Conservation (phyloP, 2,888 invertebrate genomes). For the Sesamia inferens region DNA sequence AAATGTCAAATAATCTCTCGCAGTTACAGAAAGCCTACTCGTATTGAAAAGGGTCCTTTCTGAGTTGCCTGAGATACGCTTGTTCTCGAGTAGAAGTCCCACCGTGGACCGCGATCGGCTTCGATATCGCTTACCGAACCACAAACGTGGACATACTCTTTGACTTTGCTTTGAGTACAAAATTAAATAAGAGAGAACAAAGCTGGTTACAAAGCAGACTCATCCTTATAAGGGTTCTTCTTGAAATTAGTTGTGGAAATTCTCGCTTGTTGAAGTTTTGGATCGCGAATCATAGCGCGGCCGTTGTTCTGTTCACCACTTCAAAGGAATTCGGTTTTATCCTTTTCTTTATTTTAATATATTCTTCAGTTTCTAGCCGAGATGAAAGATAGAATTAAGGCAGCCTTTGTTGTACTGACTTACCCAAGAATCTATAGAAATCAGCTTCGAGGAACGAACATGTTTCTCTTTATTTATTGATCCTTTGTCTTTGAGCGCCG, state of each 20-base stretch:
- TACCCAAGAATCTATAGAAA: conserved; percentile 48
- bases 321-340: conserved; percentile 62
- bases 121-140: conserved; percentile 45
- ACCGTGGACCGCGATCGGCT: conserved; percentile 44
- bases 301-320: conserved; percentile 48
- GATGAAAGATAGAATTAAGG: conserved; percentile 57
- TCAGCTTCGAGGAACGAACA: conserved; percentile 29
- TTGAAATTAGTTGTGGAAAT: conserved; percentile 63
- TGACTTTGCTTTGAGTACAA: conserved; percentile 34
- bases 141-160: conserved; percentile 49
- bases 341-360: conserved; percentile 65
- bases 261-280: conserved; percentile 54
- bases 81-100: conserved; percentile 57
- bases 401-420: conserved; percentile 48
- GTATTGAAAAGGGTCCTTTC: conserved; percentile 68
- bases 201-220: conserved; percentile 54
- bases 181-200: conserved; percentile 59
- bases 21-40: conserved; percentile 64
- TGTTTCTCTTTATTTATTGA: conserved; percentile 50
- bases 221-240: conserved; percentile 51
- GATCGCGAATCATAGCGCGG: conserved; percentile 43
- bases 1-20: conserved; percentile 70
- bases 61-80: conserved; percentile 52
- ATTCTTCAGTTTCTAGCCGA: conserved; percentile 51
- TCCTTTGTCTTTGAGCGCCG: conserved; percentile 34